A percentile compares a stretch with the other conserved stretches of the same genome.
Conservation (phyloP, 2,113 vertebrate species). For the Rhinogobius similis region DNA sequence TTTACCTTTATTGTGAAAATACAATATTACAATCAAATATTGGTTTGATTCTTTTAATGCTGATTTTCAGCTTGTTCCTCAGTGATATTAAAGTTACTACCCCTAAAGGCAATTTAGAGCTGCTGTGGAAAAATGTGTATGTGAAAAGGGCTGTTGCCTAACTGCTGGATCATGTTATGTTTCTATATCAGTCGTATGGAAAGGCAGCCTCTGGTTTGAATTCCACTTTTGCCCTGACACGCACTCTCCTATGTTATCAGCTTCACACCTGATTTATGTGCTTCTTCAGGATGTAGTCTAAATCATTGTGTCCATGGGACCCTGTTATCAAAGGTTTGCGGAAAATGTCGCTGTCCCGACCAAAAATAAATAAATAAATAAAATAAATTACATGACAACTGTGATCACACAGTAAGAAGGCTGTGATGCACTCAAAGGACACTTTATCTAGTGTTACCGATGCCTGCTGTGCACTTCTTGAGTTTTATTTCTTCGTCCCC, state of each 20-base stretch:
- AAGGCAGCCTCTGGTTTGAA: slow-evolving; percentile 12
- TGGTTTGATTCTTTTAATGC: not conserved
- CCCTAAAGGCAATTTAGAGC: not conserved
- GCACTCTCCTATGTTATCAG: not conserved
- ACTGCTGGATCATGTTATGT: slow-evolving; percentile 44
- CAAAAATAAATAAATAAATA: too few relatives aligned
- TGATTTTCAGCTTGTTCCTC: not conserved
- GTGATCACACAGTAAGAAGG: not conserved
- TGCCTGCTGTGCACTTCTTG: too few relatives aligned
- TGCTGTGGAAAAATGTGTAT: slow-evolving; percentile 5
- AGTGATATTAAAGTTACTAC: not conserved
- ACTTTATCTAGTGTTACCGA: too few relatives aligned
- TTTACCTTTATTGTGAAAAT: too few relatives aligned
- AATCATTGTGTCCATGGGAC: not conserved
- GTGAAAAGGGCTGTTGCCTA: slow-evolving; percentile 3
- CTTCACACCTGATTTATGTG: not conserved
- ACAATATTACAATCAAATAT: too few relatives aligned
- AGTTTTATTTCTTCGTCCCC: not conserved
- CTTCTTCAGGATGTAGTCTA: not conserved
- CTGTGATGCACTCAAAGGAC: not conserved
- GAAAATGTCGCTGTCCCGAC: too few relatives aligned
- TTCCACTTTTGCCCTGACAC: slow-evolving; percentile 9
- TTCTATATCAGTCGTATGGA: slow-evolving; percentile 39
- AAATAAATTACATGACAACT: not conserved
- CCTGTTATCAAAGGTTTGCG: not conserved